A percentile compares a stretch with the other conserved stretches of the same genome.
Evolutionary conservation across 2,113 vertebrate species (phyloP).

Genomic region (Micromys minutus): DNA sequence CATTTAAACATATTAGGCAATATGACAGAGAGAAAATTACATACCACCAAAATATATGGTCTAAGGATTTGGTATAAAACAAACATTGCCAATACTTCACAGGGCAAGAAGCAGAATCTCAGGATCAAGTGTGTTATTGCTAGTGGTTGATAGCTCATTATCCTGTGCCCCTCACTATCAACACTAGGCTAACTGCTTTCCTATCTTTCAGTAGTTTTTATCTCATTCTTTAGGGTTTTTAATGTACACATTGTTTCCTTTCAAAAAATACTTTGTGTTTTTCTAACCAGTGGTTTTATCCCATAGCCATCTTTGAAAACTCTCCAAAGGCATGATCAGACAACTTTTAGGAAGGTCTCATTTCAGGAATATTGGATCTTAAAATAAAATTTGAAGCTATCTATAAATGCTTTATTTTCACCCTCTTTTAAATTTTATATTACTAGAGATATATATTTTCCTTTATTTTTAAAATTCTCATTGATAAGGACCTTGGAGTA

Average conservation of each 20-base stretch:
- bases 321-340: not conserved
- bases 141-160: not conserved
- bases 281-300: not conserved
- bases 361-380: not conserved
- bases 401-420: not conserved
- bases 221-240: not conserved
- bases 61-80: conserved; percentile 49
- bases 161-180: not conserved
- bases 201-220: not conserved
- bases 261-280: not conserved
- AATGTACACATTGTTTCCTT: not conserved
- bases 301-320: not conserved
- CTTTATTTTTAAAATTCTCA: not conserved
- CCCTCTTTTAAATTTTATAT: conserved; percentile 8
- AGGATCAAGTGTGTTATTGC: not conserved
- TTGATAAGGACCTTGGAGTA: not conserved
- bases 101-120: conserved; percentile 42
- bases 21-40: conserved; percentile 55
- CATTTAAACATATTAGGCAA: conserved; percentile 59
- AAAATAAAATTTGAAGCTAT: not conserved
- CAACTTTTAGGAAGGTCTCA: not conserved
- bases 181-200: not conserved
- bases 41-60: conserved; percentile 54
- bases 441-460: conserved; percentile 1
- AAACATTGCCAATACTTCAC: conserved; percentile 10